These are phyloP conservation scores for Junonia oenone DNA, from an alignment of 2,888 invertebrate species.

Conservation along the genomic window DNA sequence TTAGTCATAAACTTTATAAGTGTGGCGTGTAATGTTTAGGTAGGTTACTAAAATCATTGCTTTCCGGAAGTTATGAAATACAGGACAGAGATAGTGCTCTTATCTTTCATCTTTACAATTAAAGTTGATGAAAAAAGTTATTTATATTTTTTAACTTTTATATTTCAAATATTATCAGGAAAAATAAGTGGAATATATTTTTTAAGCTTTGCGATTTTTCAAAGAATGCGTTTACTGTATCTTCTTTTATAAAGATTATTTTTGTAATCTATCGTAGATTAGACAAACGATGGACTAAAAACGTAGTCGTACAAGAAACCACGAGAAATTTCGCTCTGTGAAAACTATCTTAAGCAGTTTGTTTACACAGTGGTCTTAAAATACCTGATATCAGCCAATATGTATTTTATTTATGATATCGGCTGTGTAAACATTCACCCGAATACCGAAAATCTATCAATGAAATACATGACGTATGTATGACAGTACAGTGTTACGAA, in stretches of 20 bases:
- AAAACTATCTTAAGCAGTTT: background rate
- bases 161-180: too few relatives aligned
- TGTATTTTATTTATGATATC: background rate
- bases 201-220: too few relatives aligned
- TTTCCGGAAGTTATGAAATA: conserved; percentile 4
- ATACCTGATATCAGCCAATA: background rate
- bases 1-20: background rate
- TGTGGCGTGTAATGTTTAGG: background rate
- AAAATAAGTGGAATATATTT: too few relatives aligned
- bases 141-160: too few relatives aligned
- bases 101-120: background rate
- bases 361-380: background rate
- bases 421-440: background rate
- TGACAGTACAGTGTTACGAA: background rate
- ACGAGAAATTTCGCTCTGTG: background rate
- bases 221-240: too few relatives aligned
- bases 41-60: background rate
- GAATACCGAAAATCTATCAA: background rate
- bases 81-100: background rate
- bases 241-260: too few relatives aligned
- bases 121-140: too few relatives aligned
- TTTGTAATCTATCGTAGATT: background rate
- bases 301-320: background rate
- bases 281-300: background rate
- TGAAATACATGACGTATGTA: background rate